Evolutionary conservation across 1,140 invertebrate genomes (phyloP).

Genomic region (Drosophila repleta): DNA sequence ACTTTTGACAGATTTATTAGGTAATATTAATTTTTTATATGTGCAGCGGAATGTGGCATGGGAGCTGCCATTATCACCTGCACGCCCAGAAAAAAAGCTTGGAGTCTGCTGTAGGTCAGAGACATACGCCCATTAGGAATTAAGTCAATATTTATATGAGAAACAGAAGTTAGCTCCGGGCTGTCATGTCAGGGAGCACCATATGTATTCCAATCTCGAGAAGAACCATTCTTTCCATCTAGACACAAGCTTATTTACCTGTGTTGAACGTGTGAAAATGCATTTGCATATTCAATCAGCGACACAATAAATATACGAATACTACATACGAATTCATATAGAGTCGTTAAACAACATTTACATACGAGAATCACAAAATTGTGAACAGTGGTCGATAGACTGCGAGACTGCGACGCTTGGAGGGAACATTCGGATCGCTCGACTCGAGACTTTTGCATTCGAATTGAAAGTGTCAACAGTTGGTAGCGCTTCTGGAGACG

Average conservation of each 20-base stretch:
- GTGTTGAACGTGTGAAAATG: constrained; percentile 76
- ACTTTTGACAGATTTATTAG: constrained; percentile 79
- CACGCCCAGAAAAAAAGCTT: constrained; percentile 5
- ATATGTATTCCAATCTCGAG: constrained; percentile 1
- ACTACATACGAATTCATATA: constrained; percentile 80
- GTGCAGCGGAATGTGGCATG: constrained; percentile 43
- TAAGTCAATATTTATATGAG: constrained; percentile 28
- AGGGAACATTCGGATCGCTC: constrained; percentile 15
- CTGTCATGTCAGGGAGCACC: neutral
- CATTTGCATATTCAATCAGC: constrained; percentile 82
- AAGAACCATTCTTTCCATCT: constrained; percentile 1
- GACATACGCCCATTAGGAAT: constrained; percentile 12
- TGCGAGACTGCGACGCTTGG: constrained; percentile 48
- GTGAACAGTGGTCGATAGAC: constrained; percentile 41
- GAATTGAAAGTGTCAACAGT: constrained; percentile 80
- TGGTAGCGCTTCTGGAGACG: constrained; percentile 49
- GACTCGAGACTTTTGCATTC: constrained; percentile 48
- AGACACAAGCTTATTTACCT: constrained; percentile 33
- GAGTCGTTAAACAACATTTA: constrained; percentile 80
- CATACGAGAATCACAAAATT: constrained; percentile 78
- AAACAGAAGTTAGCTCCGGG: constrained; percentile 2
- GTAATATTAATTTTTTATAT: constrained; percentile 72
- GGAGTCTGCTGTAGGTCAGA: constrained; percentile 59
- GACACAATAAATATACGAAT: constrained; percentile 74
- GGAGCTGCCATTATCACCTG: constrained; percentile 70